phyloP scores from a whole-genome alignment of 2,888 invertebrate species.

The Melanargia galathea region DNA sequence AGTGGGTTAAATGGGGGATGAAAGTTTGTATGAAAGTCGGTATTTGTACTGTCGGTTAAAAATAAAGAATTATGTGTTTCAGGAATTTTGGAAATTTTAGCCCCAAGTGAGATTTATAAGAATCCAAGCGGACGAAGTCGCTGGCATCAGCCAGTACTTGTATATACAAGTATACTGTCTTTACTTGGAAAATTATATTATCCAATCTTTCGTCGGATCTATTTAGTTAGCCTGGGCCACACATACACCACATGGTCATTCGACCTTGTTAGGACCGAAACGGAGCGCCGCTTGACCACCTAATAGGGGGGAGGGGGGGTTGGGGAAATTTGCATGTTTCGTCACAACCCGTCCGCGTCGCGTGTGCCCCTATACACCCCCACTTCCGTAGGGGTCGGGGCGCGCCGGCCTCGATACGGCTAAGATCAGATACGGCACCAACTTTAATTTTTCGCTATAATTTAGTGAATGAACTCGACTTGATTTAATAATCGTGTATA shows the following conservation, averaged over 20 bases:
- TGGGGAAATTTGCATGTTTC: constrained; percentile 72
- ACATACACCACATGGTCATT: constrained; percentile 11
- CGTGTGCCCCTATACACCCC: constrained; percentile 60
- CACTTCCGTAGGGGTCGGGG: constrained; percentile 60
- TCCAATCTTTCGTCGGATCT: too few relatives aligned
- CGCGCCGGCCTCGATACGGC: constrained; percentile 65
- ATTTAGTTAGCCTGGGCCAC: background rate
- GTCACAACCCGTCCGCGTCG: constrained; percentile 65
- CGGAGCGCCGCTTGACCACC: constrained; percentile 3
- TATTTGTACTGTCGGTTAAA: too few relatives aligned
- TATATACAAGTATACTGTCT: too few relatives aligned
- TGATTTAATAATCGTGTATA: background rate
- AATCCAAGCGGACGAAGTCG: too few relatives aligned
- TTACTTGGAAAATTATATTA: too few relatives aligned
- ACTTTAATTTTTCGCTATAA: constrained; percentile 31
- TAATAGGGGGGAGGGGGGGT: constrained; percentile 51
- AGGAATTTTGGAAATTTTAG: too few relatives aligned
- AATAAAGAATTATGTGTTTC: too few relatives aligned
- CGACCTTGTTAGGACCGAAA: constrained; percentile 17
- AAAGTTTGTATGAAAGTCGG: too few relatives aligned
- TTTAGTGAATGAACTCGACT: constrained; percentile 29
- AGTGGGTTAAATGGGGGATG: too few relatives aligned
- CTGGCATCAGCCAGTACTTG: too few relatives aligned
- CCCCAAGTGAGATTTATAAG: too few relatives aligned
- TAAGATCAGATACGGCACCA: constrained; percentile 33